These are phyloP conservation scores for Melospiza georgiana DNA, from an alignment of 2,113 vertebrate genomes.

Conservation along the genomic window DNA sequence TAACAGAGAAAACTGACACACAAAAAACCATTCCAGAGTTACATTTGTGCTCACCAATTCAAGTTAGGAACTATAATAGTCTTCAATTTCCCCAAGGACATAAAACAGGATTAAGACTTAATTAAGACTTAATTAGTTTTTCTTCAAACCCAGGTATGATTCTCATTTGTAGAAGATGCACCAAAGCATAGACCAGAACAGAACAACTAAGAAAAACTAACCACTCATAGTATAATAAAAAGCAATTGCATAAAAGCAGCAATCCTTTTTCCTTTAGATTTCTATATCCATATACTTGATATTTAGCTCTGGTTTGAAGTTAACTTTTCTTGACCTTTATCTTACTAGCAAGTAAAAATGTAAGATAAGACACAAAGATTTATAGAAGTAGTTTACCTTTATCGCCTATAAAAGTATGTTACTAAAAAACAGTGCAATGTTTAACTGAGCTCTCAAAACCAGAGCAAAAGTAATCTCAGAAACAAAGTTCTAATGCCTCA, in stretches of 20 bases:
- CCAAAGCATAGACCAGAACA: neutral
- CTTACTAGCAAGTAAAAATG: neutral
- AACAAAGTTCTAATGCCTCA: neutral
- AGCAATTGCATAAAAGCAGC: neutral
- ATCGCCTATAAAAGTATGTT: neutral
- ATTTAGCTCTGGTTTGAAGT: neutral
- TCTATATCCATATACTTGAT: neutral
- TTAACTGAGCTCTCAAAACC: neutral
- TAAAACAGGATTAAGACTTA: neutral
- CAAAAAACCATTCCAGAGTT: neutral
- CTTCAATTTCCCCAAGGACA: neutral
- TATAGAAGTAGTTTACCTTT: neutral
- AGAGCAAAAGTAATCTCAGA: neutral
- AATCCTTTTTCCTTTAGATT: neutral
- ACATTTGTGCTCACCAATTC: neutral
- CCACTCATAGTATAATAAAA: neutral
- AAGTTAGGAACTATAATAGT: neutral
- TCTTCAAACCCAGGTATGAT: neutral
- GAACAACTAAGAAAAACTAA: neutral
- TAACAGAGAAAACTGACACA: neutral
- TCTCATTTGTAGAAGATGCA: neutral
- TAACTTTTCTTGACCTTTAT: neutral
- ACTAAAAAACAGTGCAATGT: neutral
- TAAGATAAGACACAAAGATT: neutral
- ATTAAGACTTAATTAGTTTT: neutral